Percentiles rank a stretch among this genome's conserved stretches.
Conservation (phyloP, 2,797 vertebrate genomes). For the Nothura maculosa region DNA sequence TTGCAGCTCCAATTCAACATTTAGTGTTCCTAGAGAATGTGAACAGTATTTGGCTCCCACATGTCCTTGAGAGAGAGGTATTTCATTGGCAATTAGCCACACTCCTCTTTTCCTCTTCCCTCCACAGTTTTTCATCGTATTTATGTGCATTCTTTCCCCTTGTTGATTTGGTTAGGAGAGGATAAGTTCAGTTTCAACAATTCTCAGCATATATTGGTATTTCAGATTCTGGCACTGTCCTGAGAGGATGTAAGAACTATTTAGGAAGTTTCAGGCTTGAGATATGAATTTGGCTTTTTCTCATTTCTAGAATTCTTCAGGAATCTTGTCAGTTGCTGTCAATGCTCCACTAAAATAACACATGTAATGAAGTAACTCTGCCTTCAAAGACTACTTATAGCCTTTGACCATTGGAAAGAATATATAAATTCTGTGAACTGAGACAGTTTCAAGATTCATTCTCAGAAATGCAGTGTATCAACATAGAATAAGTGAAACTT, state of each 20-base stretch:
- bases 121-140: neutral
- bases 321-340: neutral
- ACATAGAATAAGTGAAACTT: neutral
- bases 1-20: neutral
- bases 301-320: rapidly evolving
- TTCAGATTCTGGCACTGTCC: neutral
- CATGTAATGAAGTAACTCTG: rapidly evolving
- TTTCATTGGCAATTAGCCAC: rapidly evolving
- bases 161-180: neutral
- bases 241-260: neutral
- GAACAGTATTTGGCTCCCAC: neutral
- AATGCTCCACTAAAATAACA: neutral
- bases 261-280: neutral
- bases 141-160: neutral
- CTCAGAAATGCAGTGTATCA: neutral
- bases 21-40: neutral
- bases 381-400: neutral
- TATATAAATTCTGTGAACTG: neutral
- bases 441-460: neutral
- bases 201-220: neutral
- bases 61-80: neutral
- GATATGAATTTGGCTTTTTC: neutral
- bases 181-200: neutral
- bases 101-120: neutral
- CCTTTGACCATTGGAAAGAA: neutral